These are phyloP conservation scores for Micromesistius poutassou DNA, from an alignment of 2,797 vertebrate genomes.

Conservation along the genomic window DNA sequence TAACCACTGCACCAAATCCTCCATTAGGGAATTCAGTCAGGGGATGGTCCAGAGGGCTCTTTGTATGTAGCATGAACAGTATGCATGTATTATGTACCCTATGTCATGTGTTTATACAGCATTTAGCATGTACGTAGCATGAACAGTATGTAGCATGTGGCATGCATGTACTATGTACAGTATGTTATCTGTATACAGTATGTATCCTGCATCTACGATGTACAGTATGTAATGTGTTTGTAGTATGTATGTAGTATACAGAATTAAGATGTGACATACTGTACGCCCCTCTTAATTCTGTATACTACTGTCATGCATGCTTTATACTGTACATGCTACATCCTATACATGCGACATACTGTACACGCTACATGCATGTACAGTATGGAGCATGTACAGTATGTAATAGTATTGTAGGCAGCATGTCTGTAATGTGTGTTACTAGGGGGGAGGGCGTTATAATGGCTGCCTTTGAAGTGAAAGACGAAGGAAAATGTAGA, in stretches of 20 bases:
- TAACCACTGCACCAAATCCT: not conserved
- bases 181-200: not conserved
- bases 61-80: not conserved
- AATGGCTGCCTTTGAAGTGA: constrained; percentile 35
- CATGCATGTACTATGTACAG: not conserved
- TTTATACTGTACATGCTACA: too few species aligned
- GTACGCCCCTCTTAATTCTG: too few species aligned
- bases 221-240: not conserved
- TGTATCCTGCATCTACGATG: not conserved
- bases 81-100: not conserved
- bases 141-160: not conserved
- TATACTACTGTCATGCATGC: too few species aligned
- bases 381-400: not conserved
- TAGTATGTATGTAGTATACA: too few species aligned
- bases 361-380: too few species aligned
- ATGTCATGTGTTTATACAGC: not conserved
- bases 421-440: not conserved
- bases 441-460: too few species aligned
- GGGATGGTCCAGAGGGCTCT: not conserved
- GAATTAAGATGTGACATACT: too few species aligned
- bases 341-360: too few species aligned
- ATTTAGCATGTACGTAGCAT: not conserved
- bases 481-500: constrained; percentile 28
- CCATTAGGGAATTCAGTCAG: not conserved
- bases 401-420: not conserved